Base-by-base conservation (phyloP, 2,797 vertebrate species). In the Gymnothorax javanicus region DNA sequence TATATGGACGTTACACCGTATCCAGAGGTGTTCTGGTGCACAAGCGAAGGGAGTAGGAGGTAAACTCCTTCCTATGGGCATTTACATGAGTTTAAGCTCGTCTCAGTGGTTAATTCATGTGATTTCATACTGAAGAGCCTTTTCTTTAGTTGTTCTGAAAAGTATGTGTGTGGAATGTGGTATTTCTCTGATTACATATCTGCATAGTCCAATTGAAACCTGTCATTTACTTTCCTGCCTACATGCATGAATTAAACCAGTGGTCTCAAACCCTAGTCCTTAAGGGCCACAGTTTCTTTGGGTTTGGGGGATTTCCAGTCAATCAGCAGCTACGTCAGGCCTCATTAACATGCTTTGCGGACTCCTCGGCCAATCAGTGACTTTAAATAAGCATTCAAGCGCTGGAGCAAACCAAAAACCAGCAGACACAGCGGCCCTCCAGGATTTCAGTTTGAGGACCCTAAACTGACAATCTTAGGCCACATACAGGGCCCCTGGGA, bases 401-500 rank as follows among this genome's bases (percentile, higher is more conserved):
- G n/a, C n/a, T n/a, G n/a, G n/a, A n/a, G n/a, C n/a, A n/a, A n/a
- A n/a, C n/a, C n/a, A 43, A 43, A 43, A 43, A 1, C 33, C 33
- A 43, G 33, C 33, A 43, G 33, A 43, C 33, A 43, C 33, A 43
- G 33, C 2, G 33, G 33, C 33, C 33, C 33, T 43, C 33, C 33
- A 43, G 33, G 33, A 43, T 1, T 43, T 43, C 33, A 43, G 33
- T 43, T 43, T 43, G 33, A 43, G 33, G 33, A 1, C 33, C 33
- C 33, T 43, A 2, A 43, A 54, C 75, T 7, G 8, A 79, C 11
- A 75, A 0, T 57, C 64, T 62, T 11, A 27, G 7, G 54, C 86
- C 43, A 54, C 69, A 59, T 56, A 54, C 69, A 59, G 81, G 79
- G 64, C 71, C 17, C 89, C 89, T 89, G 87, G 90, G 87, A 71